Conservation (phyloP, 2,888 invertebrate species). For the Cheilosia vulpina region DNA sequence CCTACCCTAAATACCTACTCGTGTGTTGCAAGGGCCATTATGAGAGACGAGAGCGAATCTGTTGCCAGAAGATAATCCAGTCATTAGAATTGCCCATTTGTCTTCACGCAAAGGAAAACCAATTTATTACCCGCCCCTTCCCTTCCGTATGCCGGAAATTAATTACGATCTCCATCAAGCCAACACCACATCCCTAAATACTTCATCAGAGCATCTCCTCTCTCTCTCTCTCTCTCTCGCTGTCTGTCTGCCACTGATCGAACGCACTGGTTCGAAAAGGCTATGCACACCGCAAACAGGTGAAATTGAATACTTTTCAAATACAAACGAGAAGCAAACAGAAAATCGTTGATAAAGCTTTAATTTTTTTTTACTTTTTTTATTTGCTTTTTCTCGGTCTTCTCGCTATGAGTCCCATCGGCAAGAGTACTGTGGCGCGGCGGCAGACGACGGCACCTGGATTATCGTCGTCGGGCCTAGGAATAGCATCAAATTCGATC, state of each 20-base stretch:
- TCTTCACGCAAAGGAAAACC: constrained; percentile 31
- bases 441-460: constrained; percentile 50
- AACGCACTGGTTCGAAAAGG: constrained; percentile 32
- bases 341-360: constrained; percentile 52
- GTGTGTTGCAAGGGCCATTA: not conserved
- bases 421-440: constrained; percentile 27
- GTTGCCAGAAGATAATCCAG: constrained; percentile 6
- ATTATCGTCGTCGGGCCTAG: constrained; percentile 61
- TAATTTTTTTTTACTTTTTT: constrained; percentile 16
- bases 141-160: constrained; percentile 13
- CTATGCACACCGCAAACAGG: constrained; percentile 53
- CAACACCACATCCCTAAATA: not conserved
- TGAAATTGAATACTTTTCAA: constrained; percentile 60
- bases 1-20: not conserved
- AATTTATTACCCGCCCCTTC: constrained; percentile 17
- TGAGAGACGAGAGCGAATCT: constrained; percentile 48
- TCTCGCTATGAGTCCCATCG: constrained; percentile 31
- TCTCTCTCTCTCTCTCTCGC: too few species aligned
- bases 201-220: not conserved
- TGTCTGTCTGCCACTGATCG: constrained; percentile 28
- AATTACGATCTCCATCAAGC: constrained; percentile 22
- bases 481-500: constrained; percentile 71
- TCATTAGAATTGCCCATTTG: constrained; percentile 33
- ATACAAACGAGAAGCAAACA: constrained; percentile 18
- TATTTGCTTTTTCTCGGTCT: not conserved